phyloP scores from a whole-genome alignment of 2,888 invertebrate genomes.

The Pollenia angustigena region DNA sequence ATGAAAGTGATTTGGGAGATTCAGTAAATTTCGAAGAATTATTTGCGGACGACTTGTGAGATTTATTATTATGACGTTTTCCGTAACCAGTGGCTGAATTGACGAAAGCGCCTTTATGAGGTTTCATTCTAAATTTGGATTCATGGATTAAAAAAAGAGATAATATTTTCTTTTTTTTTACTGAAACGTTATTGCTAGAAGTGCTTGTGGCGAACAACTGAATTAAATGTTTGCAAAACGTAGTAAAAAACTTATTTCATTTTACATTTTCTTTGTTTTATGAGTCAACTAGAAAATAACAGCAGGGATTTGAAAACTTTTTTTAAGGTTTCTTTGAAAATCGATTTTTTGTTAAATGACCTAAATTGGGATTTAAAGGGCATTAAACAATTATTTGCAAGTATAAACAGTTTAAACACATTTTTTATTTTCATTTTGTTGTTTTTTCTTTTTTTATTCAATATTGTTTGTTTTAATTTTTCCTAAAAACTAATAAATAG shows the following conservation, averaged over 20 bases:
- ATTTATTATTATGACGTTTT: slow-evolving; percentile 74
- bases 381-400: neutral
- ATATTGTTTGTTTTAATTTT: neutral
- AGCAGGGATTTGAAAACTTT: slow-evolving; percentile 10
- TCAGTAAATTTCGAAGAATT: slow-evolving; percentile 37
- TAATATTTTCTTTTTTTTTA: neutral
- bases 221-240: slow-evolving; percentile 16
- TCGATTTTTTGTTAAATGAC: slow-evolving; percentile 55
- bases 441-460: neutral
- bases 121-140: slow-evolving; percentile 77
- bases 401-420: too few relatives aligned
- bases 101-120: slow-evolving; percentile 79
- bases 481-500: neutral
- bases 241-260: neutral
- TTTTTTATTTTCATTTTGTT: neutral
- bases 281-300: neutral
- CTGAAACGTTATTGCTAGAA: slow-evolving; percentile 17
- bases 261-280: neutral
- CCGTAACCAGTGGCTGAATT: slow-evolving; percentile 81
- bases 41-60: slow-evolving; percentile 66
- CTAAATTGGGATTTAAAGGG: neutral
- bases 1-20: neutral
- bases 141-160: slow-evolving; percentile 14
- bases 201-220: slow-evolving; percentile 33
- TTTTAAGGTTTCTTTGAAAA: slow-evolving; percentile 55